These are phyloP conservation scores for Acropternis orthonyx DNA, from an alignment of 2,797 vertebrate species.

Conservation along the genomic window DNA sequence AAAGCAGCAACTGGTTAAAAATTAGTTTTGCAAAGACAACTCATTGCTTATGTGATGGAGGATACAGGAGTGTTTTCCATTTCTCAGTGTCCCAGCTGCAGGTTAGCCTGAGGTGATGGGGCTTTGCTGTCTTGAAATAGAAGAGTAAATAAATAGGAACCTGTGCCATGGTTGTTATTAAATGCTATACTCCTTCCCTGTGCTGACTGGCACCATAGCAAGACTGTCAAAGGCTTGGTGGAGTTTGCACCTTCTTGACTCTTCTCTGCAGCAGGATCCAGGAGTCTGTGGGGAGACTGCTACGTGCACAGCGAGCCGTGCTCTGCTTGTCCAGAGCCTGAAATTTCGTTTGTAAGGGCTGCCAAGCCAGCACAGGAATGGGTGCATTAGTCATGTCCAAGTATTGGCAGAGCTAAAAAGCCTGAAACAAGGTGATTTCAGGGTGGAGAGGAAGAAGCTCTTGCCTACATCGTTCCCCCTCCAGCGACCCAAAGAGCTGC, in stretches of 20 bases:
- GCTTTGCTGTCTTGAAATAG: neutral
- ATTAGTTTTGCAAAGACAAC: neutral
- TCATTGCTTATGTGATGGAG: neutral
- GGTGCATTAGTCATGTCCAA: neutral
- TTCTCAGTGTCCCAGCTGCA: neutral
- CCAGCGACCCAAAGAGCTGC: neutral
- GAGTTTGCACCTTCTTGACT: neutral
- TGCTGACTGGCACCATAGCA: neutral
- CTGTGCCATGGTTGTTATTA: neutral
- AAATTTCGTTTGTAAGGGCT: neutral
- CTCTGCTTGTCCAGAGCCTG: neutral
- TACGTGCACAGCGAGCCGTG: neutral
- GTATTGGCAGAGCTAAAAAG: neutral
- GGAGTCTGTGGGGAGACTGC: neutral
- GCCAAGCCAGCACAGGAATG: neutral
- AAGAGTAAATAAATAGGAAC: neutral
- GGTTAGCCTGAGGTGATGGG: neutral
- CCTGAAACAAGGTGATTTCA: slow-evolving; percentile 21
- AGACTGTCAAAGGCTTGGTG: neutral
- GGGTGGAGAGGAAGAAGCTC: neutral
- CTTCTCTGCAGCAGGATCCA: neutral
- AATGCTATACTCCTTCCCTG: neutral
- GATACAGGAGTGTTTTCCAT: neutral
- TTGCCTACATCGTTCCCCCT: neutral
- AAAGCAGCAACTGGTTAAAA: neutral